Evolutionary conservation across 2,888 invertebrate genomes (phyloP).

Genomic region (Dynastes grantii): DNA sequence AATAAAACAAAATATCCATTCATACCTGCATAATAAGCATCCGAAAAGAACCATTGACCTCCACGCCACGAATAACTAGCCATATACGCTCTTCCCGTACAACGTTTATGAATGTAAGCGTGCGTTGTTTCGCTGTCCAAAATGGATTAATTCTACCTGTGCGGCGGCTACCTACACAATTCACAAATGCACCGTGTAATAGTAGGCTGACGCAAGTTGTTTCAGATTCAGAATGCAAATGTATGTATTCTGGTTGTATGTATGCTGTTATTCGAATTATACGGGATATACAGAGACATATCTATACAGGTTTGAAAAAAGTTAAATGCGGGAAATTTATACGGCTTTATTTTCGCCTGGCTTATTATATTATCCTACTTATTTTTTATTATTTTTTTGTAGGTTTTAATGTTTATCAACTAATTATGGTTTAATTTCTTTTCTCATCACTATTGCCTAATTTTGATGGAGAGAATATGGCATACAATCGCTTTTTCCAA

Average conservation of each 20-base stretch:
- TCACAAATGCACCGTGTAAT: conserved; percentile 2
- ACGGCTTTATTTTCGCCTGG: no score
- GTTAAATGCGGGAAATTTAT: no score
- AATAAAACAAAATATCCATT: conserved; percentile 14
- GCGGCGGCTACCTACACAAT: conserved; percentile 1
- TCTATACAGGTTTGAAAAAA: no score
- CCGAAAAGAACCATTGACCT: neutral
- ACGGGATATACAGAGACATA: no score
- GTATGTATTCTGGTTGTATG: neutral
- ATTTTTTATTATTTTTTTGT: no score
- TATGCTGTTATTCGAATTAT: no score
- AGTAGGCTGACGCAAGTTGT: conserved; percentile 5
- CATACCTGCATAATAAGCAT: conserved; percentile 1
- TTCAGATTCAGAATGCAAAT: conserved; percentile 18
- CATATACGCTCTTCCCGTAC: neutral
- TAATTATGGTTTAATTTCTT: no score
- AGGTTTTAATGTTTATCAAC: no score
- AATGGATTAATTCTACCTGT: conserved; percentile 1
- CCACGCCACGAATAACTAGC: neutral
- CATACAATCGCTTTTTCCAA: no score
- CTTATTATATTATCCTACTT: no score
- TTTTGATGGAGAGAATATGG: no score
- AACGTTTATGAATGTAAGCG: neutral
- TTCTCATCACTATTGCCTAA: no score
- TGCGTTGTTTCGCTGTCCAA: conserved; percentile 6